Evolutionary conservation across 2,797 vertebrate species (phyloP), one percentile per base, ranked within the genome.

Genomic region (Rousettus madagascariensis): DNA sequence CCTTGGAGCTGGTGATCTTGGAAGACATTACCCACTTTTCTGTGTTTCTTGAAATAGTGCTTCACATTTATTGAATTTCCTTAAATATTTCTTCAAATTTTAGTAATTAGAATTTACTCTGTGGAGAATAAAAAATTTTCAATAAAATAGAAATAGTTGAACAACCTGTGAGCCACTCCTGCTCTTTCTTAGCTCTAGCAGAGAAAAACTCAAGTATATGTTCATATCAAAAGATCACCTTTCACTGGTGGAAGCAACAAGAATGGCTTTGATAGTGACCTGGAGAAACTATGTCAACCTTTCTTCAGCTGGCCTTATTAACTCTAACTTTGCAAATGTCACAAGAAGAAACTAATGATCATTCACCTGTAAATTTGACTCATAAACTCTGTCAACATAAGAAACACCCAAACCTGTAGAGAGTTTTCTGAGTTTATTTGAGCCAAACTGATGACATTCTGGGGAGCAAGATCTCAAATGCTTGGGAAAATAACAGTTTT

Each of bases 91-190:
- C 33, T 83, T 30, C 26, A 95, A 94, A 92, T 57, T 30, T 79
- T 94, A 86, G 55, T 82, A 55, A 80, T 63, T 90, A 68, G n/a
- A 72, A 57, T 91, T 82, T 95, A 86, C 36, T 88, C 3, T 16
- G 4, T 30, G 41, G 53, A 38, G 26, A 17, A 22, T 20, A 87
- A 66, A 68, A 74, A 68, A 38, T 11, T 90, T 74, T 71, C 61
- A 71, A 57, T 59, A 86, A 78, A 79, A 36, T n/a, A 77, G 7
- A 36, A 92, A 75, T 72, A 74, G 38, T 38, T 63, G 43, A n/a
- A 59, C 41, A 26, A 15, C 1, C 9, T 59, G 9, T 55, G 57
- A 75, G 53, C 5, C 12, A 38, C 20, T 63, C 72, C 20, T 77
- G 33, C 5, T 57, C 12, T 79, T 38, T 91, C 49, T 85, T 82